Percentiles rank a stretch among this genome's conserved stretches.
These are phyloP conservation scores for Oreonectes daqikongensis DNA, from an alignment of 2,797 vertebrate species.

Conservation along the genomic window DNA sequence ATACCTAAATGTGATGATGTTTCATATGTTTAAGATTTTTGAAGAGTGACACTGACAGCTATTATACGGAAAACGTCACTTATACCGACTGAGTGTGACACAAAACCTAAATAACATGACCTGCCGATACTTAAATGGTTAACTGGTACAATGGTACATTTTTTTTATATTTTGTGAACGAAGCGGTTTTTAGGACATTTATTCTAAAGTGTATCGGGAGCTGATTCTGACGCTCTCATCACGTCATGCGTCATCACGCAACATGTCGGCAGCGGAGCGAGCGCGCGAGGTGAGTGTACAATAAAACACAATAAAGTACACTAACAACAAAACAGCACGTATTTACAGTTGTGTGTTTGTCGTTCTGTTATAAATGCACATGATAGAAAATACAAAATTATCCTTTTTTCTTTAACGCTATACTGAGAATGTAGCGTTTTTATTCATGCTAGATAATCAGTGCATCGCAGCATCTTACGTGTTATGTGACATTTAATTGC, in stretches of 20 bases:
- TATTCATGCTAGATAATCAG: neutral
- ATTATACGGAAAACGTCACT: too few relatives aligned
- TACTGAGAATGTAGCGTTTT: neutral
- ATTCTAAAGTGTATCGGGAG: neutral
- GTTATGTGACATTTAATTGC: too few relatives aligned
- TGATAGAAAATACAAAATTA: neutral
- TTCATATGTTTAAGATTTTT: too few relatives aligned
- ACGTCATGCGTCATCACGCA: conserved; percentile 7
- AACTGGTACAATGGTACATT: too few relatives aligned
- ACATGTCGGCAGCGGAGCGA: conserved; percentile 48
- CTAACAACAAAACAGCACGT: neutral
- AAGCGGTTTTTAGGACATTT: neutral
- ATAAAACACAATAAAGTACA: neutral
- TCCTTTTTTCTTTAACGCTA: neutral
- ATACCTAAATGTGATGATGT: too few relatives aligned
- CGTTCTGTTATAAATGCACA: neutral
- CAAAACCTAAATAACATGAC: neutral
- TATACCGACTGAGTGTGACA: neutral
- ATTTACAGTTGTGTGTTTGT: neutral
- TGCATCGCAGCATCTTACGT: neutral
- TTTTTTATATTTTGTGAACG: neutral
- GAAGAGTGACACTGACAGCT: too few relatives aligned
- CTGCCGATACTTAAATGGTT: neutral
- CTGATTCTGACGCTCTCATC: neutral
- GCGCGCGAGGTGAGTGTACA: conserved; percentile 47